A percentile compares a stretch with the other conserved stretches of the same genome.
Evolutionary conservation across 2,797 vertebrate species (phyloP).

Genomic region (Notoglanidium macrostoma): DNA sequence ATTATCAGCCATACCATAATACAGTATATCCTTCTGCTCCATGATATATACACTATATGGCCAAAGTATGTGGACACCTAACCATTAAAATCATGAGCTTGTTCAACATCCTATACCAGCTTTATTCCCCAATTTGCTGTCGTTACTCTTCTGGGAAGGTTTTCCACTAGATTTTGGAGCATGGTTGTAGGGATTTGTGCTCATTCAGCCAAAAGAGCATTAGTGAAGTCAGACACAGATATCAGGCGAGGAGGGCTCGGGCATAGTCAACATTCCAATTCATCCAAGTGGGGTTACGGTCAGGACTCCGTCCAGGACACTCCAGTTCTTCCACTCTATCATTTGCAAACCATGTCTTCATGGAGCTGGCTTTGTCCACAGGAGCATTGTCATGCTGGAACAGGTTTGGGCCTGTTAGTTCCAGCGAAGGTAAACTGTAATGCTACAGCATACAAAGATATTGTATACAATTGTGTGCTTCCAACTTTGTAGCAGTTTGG

Average conservation of each 20-base stretch:
- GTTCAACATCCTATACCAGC: neutral
- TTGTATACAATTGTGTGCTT: neutral
- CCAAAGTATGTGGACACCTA: neutral
- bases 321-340: neutral
- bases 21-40: neutral
- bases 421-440: neutral
- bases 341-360: neutral
- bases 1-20: conserved; percentile 28
- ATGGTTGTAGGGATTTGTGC: neutral
- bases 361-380: neutral
- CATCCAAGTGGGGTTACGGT: neutral
- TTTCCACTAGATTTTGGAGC: neutral
- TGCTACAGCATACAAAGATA: no score
- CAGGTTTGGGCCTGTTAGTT: neutral
- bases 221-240: neutral
- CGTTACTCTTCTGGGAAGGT: neutral
- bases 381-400: neutral
- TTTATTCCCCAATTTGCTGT: neutral
- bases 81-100: neutral
- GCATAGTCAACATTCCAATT: neutral
- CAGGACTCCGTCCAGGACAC: neutral
- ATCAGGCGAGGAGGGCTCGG: neutral
- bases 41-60: neutral
- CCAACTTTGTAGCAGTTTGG: no score
- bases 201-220: neutral